phyloP scores from a whole-genome alignment of 2,888 invertebrate species.

The Unio delphinus region DNA sequence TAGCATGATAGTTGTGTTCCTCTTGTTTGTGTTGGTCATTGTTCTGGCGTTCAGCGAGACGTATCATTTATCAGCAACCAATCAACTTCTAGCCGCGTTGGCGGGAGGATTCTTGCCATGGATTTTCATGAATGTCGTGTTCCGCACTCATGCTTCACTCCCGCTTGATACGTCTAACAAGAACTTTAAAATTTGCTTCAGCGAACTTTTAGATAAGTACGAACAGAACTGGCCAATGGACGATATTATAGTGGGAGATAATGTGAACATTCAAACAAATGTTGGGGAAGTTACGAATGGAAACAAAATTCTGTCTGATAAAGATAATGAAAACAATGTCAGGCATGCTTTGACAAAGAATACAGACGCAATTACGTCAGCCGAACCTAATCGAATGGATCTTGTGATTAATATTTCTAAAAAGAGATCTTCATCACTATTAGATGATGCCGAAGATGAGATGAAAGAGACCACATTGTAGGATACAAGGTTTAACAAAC shows the following conservation, averaged over 20 bases:
- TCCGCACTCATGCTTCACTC: constrained; percentile 19
- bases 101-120: constrained; percentile 44
- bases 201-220: constrained; percentile 19
- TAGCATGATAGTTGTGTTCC: constrained; percentile 27
- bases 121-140: constrained; percentile 36
- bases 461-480: no score
- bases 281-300: no score
- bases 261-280: no score
- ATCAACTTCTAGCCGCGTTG: constrained; percentile 35
- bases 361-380: no score
- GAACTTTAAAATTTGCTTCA: constrained; percentile 29
- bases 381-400: no score
- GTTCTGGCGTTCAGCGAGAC: constrained; percentile 44
- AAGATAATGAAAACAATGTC: no score
- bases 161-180: constrained; percentile 19
- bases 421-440: no score
- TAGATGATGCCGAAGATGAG: no score
- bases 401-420: no score
- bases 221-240: constrained; percentile 29
- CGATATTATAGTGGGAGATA: constrained; percentile 21
- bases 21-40: constrained; percentile 39
- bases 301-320: no score
- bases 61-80: constrained; percentile 36
- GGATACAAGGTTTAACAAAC: no score
- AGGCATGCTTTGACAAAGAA: no score